Evolutionary conservation across 2,888 invertebrate species (phyloP), one percentile per base, ranked within the genome.

Genomic region (Cosmorhoe ocellata): DNA sequence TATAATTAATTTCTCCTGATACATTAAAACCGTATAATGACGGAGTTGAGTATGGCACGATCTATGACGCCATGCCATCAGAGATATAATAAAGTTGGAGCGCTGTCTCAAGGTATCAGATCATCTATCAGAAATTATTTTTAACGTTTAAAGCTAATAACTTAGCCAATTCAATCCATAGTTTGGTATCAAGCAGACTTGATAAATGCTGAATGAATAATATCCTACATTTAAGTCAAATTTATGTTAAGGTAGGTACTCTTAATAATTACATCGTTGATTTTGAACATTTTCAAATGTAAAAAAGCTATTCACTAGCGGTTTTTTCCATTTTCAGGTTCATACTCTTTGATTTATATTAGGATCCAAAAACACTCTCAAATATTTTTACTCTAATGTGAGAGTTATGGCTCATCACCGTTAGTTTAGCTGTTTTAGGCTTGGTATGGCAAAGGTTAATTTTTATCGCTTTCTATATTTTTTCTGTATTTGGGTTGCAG

Each of bases 1-100:
- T 81, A 83, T 74, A 82, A 81, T 78, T 79, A 79, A 79, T 78
- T 79, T 78, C 64, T 69, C 69, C 52, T 55, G 64, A 73, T 76
- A 72, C 67, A 72, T 76, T 79, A 76, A 53, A 53, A 68, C 59
- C 61, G 47, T 70, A 61, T 77, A 75, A 80, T 79, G 69, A 71
- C 67, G 64, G 63, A 67, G 64, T 64, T 66, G 65, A 65, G 74
- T 77, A 74, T 71, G 58, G 74, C 76, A 77, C 73, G 76, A 77
- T 69, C 44, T 59, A 67, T 67, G 70, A 69, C 63, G 67, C 44
- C 66, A 63, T 56, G 61, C 61, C 59, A 33, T 71, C 63, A 14
- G 52, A 52, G 52, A n/a, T 79, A 72, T 30, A 11, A 26, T 27
- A 37, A 33, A 18, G 10, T 7, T 8, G 24, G 9, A 26, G 32